Evolutionary conservation across 2,888 invertebrate genomes (phyloP).

Genomic region (Meliscaeva auricollis): DNA sequence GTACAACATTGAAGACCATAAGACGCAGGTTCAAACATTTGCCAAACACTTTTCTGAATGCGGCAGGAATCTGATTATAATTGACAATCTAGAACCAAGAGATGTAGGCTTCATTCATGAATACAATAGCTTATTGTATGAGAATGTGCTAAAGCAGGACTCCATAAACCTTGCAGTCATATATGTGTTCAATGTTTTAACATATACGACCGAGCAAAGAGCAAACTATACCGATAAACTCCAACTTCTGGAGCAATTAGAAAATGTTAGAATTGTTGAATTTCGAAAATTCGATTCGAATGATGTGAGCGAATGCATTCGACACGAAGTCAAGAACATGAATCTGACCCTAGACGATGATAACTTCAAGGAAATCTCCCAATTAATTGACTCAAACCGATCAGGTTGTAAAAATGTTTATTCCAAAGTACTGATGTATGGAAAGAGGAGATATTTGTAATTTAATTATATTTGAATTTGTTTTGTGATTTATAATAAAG

Average conservation of each 20-base stretch:
- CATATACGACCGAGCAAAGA: conserved; percentile 67
- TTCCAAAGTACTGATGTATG: conserved; percentile 80
- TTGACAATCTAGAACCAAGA: conserved; percentile 80
- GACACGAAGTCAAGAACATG: conserved; percentile 77
- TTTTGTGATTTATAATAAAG: conserved; percentile 68
- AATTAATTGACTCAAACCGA: conserved; percentile 77
- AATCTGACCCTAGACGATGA: conserved; percentile 76
- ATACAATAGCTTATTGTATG: conserved; percentile 77
- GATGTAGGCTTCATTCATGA: conserved; percentile 77
- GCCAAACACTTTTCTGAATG: conserved; percentile 79
- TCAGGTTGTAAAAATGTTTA: conserved; percentile 82
- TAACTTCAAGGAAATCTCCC: conserved; percentile 78
- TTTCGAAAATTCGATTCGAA: conserved; percentile 78
- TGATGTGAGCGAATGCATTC: conserved; percentile 80
- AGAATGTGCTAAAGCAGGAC: background rate
- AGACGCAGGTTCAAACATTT: conserved; percentile 67
- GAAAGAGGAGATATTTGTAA: background rate
- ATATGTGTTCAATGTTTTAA: conserved; percentile 80
- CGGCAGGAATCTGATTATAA: conserved; percentile 81
- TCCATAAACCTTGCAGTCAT: conserved; percentile 78
- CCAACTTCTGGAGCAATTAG: conserved; percentile 72
- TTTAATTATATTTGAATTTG: background rate
- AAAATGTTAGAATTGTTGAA: conserved; percentile 77
- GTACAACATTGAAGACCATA: conserved; percentile 44
- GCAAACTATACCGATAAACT: conserved; percentile 61